Evolutionary conservation across 2,888 invertebrate genomes (phyloP).

Genomic region (Brachyptera risi): DNA sequence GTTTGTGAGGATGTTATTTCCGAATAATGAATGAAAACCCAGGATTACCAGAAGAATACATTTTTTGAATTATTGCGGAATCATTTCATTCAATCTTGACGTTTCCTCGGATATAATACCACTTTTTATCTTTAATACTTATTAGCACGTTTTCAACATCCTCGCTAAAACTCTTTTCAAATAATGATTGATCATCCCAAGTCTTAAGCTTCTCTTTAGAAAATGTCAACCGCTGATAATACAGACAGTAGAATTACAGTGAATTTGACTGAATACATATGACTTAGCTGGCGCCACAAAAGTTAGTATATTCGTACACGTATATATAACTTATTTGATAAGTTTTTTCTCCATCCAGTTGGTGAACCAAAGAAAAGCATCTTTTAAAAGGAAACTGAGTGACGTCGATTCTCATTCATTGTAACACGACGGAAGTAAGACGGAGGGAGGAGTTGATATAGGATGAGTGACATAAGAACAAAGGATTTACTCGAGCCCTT

Average conservation of each 20-base stretch:
- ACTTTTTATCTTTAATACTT: too few species aligned
- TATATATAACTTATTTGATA: slow-evolving; percentile 20
- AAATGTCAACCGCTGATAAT: neutral
- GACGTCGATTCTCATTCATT: slow-evolving; percentile 30
- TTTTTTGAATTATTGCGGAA: too few species aligned
- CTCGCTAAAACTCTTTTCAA: neutral
- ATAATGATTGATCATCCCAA: neutral
- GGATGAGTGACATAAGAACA: slow-evolving; percentile 30
- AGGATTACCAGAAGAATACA: too few species aligned
- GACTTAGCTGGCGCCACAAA: slow-evolving; percentile 24
- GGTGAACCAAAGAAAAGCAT: slow-evolving; percentile 20
- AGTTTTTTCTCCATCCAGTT: slow-evolving; percentile 7
- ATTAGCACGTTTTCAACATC: too few species aligned
- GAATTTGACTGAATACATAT: slow-evolving; percentile 22
- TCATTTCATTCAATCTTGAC: too few species aligned
- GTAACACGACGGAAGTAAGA: slow-evolving; percentile 28
- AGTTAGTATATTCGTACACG: slow-evolving; percentile 28
- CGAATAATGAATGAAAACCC: too few species aligned
- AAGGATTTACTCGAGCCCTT: slow-evolving; percentile 23
- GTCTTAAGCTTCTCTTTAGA: neutral
- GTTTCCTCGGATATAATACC: too few species aligned
- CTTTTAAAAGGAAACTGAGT: slow-evolving; percentile 26
- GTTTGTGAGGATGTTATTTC: too few species aligned
- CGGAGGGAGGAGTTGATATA: slow-evolving; percentile 15
- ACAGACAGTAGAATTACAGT: neutral